Evolutionary conservation across 2,113 vertebrate species (phyloP).

Genomic region (Pangasianodon gigas): DNA sequence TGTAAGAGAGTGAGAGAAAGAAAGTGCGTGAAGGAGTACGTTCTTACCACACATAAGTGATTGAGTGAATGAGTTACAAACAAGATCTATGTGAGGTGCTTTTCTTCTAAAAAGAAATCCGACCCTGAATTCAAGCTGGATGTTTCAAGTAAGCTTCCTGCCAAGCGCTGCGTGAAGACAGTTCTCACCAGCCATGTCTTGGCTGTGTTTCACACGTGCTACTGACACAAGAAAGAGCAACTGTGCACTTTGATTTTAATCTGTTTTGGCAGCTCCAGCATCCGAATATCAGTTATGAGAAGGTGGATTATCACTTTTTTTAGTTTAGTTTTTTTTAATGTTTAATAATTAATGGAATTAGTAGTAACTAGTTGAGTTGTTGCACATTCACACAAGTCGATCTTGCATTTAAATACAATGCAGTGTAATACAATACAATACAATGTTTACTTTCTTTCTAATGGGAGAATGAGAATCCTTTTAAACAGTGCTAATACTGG

Average conservation of each 20-base stretch:
- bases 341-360: neutral
- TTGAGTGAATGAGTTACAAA: neutral
- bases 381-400: neutral
- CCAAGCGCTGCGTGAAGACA: neutral
- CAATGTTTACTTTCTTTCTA: neutral
- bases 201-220: neutral
- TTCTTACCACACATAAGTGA: neutral
- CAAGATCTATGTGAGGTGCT: neutral
- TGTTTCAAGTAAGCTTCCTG: neutral
- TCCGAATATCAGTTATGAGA: neutral
- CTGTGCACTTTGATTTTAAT: neutral
- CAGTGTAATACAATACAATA: neutral
- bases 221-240: neutral
- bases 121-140: neutral
- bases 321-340: neutral
- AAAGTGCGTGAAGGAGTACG: neutral
- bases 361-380: neutral
- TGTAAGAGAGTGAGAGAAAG: neutral
- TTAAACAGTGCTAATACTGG: neutral
- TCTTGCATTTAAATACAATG: neutral
- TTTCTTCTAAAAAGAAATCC: neutral
- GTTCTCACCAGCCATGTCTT: neutral
- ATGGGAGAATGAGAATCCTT: neutral
- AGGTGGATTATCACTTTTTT: neutral
- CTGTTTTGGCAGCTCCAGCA: neutral